Evolutionary conservation across 2,797 vertebrate genomes (phyloP), one percentile per base, ranked within the genome.

Genomic region (Acanthiza pusilla): DNA sequence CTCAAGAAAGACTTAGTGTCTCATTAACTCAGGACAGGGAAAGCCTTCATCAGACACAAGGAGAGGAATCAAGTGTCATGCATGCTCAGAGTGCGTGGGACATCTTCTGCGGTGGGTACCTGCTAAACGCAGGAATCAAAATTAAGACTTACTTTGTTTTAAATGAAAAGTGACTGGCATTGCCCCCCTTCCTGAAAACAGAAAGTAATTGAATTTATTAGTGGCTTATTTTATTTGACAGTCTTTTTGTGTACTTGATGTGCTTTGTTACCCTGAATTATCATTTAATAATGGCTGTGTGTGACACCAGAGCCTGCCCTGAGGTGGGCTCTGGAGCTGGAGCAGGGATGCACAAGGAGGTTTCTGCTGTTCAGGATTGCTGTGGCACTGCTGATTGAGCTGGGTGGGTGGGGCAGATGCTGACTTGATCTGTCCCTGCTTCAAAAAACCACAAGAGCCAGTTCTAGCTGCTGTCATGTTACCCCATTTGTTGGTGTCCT

Each of bases 251-350:
- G 80, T 97, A 96, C 89, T 97, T 83, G 92, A 98, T 97, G 96
- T 27, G 79, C 96, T 96, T 98, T 97, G 97, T 97, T 98, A 96
- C 97, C 96, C 97, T 85, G 94, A 97, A 97, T 98, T 98, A 97
- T 96, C 94, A 94, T 97, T 96, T 95, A 97, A 97, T 97, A 96
- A 97, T 94, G 93, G 87, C 71, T 68, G 38, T 83, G 38, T 79
- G 40, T 85, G 91, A 94, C 87, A 85, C 84, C 89, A 96, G 95
- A 73, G 90, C 93, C 78, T 94, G 94, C 91, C 96, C 94, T 71
- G 92, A 87, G 96, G 90, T 92, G 95, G 77, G 78, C 92, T 93
- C 88, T 7, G 51, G 94, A 87, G 92, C 75, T 96, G 96, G 85
- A 93, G 94, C 43, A 80, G 66, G 58, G 67, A 65, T 78, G 67